Conservation (phyloP, 2,888 invertebrate genomes). For the Dasysyrphus albostriatus region DNA sequence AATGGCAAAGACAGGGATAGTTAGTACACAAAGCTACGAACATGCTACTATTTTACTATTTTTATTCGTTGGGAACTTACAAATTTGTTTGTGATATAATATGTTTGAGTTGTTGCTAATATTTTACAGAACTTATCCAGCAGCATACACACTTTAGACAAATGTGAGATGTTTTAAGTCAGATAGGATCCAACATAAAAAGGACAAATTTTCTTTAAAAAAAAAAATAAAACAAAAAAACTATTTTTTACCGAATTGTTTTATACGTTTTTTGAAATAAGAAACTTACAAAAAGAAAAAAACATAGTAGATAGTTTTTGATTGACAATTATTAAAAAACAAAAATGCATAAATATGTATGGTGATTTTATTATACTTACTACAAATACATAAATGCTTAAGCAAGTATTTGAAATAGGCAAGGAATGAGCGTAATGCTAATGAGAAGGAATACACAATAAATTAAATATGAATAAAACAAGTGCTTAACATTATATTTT, state of each 20-base stretch:
- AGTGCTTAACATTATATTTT: constrained; percentile 58
- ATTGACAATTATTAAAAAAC: constrained; percentile 62
- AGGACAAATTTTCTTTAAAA: constrained; percentile 46
- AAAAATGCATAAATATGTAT: constrained; percentile 42
- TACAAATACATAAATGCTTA: constrained; percentile 36
- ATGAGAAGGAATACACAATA: constrained; percentile 54
- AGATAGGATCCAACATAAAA: constrained; percentile 23
- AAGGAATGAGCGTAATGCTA: constrained; percentile 21
- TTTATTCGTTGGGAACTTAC: constrained; percentile 56
- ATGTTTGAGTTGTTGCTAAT: constrained; percentile 59
- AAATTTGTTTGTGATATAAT: constrained; percentile 68
- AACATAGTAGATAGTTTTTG: constrained; percentile 71
- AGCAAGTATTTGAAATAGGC: constrained; percentile 38
- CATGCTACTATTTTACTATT: constrained; percentile 67
- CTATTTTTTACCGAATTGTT: constrained; percentile 74
- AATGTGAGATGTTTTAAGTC: constrained; percentile 47
- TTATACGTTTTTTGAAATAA: constrained; percentile 71
- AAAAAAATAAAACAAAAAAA: constrained; percentile 15
- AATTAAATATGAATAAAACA: constrained; percentile 49
- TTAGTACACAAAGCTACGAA: constrained; percentile 62
- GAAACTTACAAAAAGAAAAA: constrained; percentile 57
- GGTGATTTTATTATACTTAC: constrained; percentile 61
- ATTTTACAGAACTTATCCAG: constrained; percentile 45
- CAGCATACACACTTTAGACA: constrained; percentile 29
- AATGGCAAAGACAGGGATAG: constrained; percentile 73